A percentile compares a stretch with the other conserved stretches of the same genome.
phyloP scores from a whole-genome alignment of 1,140 invertebrate species.

The Steinernema khuongi region DNA sequence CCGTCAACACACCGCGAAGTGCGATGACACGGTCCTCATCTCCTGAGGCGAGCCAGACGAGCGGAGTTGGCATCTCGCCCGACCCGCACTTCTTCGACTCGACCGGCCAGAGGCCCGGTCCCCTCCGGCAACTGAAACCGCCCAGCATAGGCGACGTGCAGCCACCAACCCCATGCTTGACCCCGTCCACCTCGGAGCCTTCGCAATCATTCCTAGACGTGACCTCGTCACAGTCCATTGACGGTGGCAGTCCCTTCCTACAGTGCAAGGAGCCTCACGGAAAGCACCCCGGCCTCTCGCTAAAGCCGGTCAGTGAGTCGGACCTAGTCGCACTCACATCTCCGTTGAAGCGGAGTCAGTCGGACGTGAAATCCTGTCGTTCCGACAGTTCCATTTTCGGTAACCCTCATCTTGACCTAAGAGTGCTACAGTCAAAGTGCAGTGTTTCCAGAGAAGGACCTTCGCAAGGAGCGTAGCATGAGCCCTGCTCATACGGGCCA shows the following conservation, averaged over 20 bases:
- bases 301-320: conserved; percentile 17
- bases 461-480: background rate
- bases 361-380: background rate
- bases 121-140: conserved; percentile 10
- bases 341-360: background rate
- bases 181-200: conserved; percentile 12
- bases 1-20: background rate
- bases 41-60: conserved; percentile 22
- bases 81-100: background rate
- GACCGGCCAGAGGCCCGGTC: background rate
- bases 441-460: background rate
- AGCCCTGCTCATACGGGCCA: background rate
- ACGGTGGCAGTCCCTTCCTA: background rate
- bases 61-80: conserved; percentile 24
- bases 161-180: conserved; percentile 24
- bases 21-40: conserved; percentile 16
- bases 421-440: background rate
- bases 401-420: background rate
- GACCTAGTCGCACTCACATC: background rate
- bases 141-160: conserved; percentile 27
- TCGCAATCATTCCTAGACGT: conserved; percentile 5
- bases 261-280: background rate
- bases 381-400: conserved; percentile 18
- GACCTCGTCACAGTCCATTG: conserved; percentile 1
- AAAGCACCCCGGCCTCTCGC: background rate